Evolutionary conservation across 2,113 vertebrate genomes (phyloP).

Genomic region (Anguilla japonica): DNA sequence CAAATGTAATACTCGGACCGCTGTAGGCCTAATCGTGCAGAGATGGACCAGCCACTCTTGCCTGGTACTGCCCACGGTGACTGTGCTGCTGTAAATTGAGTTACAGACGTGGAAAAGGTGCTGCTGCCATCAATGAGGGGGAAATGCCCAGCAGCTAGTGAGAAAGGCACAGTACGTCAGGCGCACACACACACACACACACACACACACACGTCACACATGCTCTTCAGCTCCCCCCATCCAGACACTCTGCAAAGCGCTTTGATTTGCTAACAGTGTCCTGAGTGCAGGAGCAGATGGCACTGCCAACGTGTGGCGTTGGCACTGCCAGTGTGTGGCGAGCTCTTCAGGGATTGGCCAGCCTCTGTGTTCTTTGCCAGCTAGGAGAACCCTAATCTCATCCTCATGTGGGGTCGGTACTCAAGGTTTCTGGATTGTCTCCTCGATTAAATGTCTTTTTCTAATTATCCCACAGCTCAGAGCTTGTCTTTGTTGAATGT

Average conservation of each 20-base stretch:
- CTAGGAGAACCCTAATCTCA: not conserved
- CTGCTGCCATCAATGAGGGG: not conserved
- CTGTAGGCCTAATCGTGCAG: not conserved
- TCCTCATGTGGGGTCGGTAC: not conserved
- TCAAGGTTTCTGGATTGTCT: not conserved
- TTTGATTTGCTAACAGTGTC: slow-evolving; percentile 27
- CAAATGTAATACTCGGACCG: not conserved
- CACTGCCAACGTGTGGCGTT: slow-evolving; percentile 25
- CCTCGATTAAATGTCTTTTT: not conserved
- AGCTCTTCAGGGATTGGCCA: slow-evolving; percentile 7
- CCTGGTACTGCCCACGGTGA: not conserved
- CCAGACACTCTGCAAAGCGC: not conserved
- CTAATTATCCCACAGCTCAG: not conserved
- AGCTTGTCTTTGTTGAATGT: not conserved
- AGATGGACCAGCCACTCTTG: not conserved
- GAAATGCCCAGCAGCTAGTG: not conserved
- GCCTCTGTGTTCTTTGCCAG: not conserved
- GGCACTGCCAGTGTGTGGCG: slow-evolving; percentile 32
- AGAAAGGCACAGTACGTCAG: not conserved
- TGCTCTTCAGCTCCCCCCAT: not conserved
- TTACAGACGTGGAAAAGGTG: not conserved
- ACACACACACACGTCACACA: not conserved
- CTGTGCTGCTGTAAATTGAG: not conserved
- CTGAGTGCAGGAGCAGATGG: slow-evolving; percentile 39
- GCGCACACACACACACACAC: not conserved